Evolutionary conservation across 2,797 vertebrate genomes (phyloP), one percentile per base, ranked within the genome.

Genomic region (Acipenser oxyrinchus): DNA sequence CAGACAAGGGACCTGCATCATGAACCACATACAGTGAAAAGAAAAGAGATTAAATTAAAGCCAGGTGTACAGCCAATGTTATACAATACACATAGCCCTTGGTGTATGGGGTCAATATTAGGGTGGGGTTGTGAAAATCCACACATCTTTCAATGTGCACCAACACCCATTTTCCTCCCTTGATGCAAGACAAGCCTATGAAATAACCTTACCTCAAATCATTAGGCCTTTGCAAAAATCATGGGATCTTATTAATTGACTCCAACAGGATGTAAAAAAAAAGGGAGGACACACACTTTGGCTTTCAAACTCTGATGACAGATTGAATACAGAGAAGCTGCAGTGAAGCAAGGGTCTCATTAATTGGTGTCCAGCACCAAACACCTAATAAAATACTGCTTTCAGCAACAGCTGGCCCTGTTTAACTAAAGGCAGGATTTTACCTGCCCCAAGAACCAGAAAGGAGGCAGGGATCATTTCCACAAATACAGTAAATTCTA

Each of bases 261-360:
- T 62, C 18, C 8, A 62, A 12, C 60, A 37, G 23, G 60, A 62
- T 48, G 60, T 23, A 6, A 62, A 7, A 62, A 62, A 12, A 13
- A 18, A 18, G 2, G 2, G 18, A 18, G 18, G 1, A 18, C 18
- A 23, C 11, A 60, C 18, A 8, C 51, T 52, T 8, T n/a, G 11
- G 15, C 8, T 62, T 62, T 62, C 60, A 48, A 62, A 62, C 12
- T 62, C 60, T 62, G 60, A 62, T 62, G 60, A 62, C 60, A 62
- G 60, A 62, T 62, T 18, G 18, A 37, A 10, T 48, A 37, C 60
- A 62, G 18, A 62, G 18, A 9, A 62, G 60, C 15, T 62, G 11
- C 60, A 60, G 13, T n/a, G 18, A 11, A 62, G 37, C 13, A 37
- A 18, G 13, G 37, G 60, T 37, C 60, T 62, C 18, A 62, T 62